These are phyloP conservation scores for Hymenopus coronatus DNA, from an alignment of 2,888 invertebrate species.

Conservation along the genomic window DNA sequence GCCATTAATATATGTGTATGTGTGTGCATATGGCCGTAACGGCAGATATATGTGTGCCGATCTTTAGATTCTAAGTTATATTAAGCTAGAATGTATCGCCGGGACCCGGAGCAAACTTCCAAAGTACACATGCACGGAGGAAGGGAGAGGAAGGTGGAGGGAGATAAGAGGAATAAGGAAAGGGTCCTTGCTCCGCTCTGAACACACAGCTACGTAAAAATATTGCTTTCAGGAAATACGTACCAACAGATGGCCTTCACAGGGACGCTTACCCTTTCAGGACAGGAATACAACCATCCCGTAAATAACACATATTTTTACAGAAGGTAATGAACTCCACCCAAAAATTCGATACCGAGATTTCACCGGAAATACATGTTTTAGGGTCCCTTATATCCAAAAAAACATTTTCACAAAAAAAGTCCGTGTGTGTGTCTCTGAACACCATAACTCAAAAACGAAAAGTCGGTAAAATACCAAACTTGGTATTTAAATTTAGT, in stretches of 20 bases:
- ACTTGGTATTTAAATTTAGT: no score
- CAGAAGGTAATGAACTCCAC: no score
- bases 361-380: no score
- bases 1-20: neutral
- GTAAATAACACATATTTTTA: no score
- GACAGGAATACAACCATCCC: no score
- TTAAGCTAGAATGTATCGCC: neutral
- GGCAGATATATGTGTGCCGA: neutral
- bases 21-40: neutral
- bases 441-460: no score
- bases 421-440: no score
- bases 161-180: neutral
- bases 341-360: no score
- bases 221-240: neutral
- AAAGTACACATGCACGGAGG: neutral
- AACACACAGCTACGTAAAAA: neutral
- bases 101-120: neutral
- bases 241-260: neutral
- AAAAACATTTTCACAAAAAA: no score
- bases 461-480: no score
- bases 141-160: neutral
- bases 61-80: neutral
- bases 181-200: neutral
- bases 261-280: neutral
- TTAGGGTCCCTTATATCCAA: no score